These are phyloP conservation scores for Melitaea cinxia DNA, from an alignment of 1,140 invertebrate genomes.

Conservation along the genomic window DNA sequence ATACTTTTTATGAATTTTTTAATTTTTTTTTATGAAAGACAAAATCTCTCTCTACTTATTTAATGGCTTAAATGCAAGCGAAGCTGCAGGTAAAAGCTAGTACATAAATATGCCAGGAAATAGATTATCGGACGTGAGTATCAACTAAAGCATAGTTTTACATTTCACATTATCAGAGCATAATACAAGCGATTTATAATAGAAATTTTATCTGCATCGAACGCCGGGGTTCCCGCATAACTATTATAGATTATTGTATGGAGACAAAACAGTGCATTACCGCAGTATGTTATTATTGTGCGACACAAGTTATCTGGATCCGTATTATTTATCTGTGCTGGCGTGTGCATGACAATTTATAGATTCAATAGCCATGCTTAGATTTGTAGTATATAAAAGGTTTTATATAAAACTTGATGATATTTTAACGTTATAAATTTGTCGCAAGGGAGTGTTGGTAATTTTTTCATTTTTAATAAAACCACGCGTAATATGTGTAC, in stretches of 20 bases:
- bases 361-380: slow-evolving; percentile 68
- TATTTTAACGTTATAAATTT: slow-evolving; percentile 3
- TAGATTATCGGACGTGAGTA: slow-evolving; percentile 13
- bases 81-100: not conserved
- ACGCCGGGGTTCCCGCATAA: slow-evolving; percentile 20
- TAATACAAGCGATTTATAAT: slow-evolving; percentile 37
- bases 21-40: too few relatives aligned
- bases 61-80: too few relatives aligned
- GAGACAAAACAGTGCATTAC: slow-evolving; percentile 61
- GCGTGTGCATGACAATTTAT: slow-evolving; percentile 75
- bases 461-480: too few relatives aligned
- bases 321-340: slow-evolving; percentile 69
- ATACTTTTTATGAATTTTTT: too few relatives aligned
- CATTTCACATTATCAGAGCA: slow-evolving; percentile 34
- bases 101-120: not conserved
- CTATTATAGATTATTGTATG: slow-evolving; percentile 55
- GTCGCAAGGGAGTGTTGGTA: too few relatives aligned
- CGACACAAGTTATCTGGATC: slow-evolving; percentile 67
- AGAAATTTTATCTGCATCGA: slow-evolving; percentile 40
- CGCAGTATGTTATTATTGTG: slow-evolving; percentile 71
- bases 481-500: too few relatives aligned
- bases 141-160: slow-evolving; percentile 17
- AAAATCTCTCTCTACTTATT: too few relatives aligned
- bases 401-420: slow-evolving; percentile 28
- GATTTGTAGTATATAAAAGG: slow-evolving; percentile 44